These are phyloP conservation scores for Athripsodes cinereus DNA, from an alignment of 2,888 invertebrate species.

Conservation along the genomic window DNA sequence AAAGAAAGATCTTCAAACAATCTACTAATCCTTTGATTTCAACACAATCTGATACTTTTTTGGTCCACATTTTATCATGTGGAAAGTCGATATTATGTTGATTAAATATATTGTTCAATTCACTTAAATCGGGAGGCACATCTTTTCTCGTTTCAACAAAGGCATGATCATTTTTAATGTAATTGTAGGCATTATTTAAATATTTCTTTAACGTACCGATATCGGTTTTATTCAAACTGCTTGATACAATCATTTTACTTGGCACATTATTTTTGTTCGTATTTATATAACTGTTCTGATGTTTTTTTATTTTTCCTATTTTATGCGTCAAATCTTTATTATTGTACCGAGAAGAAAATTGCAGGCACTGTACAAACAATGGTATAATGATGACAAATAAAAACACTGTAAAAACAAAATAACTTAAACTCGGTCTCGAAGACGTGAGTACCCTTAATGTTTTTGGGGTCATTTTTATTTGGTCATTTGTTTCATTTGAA, in stretches of 20 bases:
- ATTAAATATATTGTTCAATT: neutral
- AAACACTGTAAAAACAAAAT: neutral
- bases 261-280: neutral
- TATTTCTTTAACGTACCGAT: neutral
- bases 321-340: constrained; percentile 11
- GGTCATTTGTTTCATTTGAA: neutral
- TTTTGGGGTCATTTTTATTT: constrained; percentile 3
- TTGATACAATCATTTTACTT: too few relatives aligned
- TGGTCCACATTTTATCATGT: constrained; percentile 19
- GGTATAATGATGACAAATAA: neutral
- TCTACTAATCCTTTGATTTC: constrained; percentile 40
- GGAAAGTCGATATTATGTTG: neutral
- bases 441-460: neutral
- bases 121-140: neutral
- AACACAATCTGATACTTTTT: constrained; percentile 36
- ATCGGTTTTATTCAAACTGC: too few relatives aligned
- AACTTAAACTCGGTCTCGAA: neutral
- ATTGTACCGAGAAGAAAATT: constrained; percentile 26
- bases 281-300: neutral
- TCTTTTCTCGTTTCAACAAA: neutral
- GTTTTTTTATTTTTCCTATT: neutral
- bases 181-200: neutral
- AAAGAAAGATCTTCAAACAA: constrained; percentile 51
- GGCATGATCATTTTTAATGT: neutral
- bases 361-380: neutral